These are phyloP conservation scores for Threskiornis aethiopicus DNA, from an alignment of 2,797 vertebrate species.

Conservation along the genomic window DNA sequence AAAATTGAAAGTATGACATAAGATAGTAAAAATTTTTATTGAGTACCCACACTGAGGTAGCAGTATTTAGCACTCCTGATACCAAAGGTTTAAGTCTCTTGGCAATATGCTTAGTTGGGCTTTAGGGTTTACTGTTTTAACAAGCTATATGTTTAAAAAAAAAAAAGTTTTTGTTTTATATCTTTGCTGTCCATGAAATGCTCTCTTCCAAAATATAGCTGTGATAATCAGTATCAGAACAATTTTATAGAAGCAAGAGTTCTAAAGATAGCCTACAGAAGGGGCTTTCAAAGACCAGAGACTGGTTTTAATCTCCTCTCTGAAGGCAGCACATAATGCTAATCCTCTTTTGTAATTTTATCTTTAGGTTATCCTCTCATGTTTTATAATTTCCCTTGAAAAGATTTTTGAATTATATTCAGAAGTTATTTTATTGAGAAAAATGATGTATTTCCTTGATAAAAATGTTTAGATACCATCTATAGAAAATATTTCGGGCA, in stretches of 20 bases:
- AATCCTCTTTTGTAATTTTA: background rate
- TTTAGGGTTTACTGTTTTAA: background rate
- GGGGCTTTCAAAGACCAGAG: background rate
- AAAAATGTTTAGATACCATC: background rate
- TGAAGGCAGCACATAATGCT: background rate
- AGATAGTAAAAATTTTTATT: background rate
- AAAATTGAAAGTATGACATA: background rate
- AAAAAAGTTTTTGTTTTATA: background rate
- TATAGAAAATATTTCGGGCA: background rate
- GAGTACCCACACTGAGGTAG: background rate
- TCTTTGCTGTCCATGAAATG: background rate
- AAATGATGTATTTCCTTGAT: fast-evolving
- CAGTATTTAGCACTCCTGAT: background rate
- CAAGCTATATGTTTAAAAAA: background rate
- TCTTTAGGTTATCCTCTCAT: background rate
- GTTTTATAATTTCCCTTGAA: background rate
- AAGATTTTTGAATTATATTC: background rate
- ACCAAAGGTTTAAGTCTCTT: background rate
- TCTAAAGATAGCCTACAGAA: background rate
- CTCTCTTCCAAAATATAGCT: background rate
- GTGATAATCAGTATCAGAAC: background rate
- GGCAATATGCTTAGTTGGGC: background rate
- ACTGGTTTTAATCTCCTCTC: background rate
- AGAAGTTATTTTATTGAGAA: background rate
- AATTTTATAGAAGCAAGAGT: background rate